phyloP scores from a whole-genome alignment of 2,113 vertebrate genomes.

The Halichoeres trimaculatus region DNA sequence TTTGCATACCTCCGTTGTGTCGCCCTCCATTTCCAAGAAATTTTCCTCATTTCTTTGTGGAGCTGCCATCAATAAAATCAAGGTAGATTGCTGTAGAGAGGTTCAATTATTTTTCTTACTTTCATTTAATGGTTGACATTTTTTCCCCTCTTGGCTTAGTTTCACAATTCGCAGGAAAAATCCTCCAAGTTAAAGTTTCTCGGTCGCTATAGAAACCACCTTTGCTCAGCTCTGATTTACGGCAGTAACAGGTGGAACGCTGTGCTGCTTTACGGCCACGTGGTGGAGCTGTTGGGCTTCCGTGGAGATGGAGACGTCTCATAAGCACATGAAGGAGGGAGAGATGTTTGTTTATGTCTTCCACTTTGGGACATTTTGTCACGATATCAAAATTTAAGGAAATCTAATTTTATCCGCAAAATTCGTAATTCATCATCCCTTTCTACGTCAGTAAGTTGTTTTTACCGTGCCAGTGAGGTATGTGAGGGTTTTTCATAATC shows the following conservation, averaged over 20 bases:
- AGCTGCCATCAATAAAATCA: slow-evolving; percentile 16
- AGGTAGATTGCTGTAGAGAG: too few relatives aligned
- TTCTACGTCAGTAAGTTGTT: too few relatives aligned
- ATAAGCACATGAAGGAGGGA: too few relatives aligned
- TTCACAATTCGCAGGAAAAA: background rate
- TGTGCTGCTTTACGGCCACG: background rate
- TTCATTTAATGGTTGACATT: too few relatives aligned
- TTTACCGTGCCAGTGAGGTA: too few relatives aligned
- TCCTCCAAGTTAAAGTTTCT: slow-evolving; percentile 26
- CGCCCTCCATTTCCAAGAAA: background rate
- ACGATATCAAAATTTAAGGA: background rate
- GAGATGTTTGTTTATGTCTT: background rate
- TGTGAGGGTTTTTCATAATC: background rate
- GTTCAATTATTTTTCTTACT: too few relatives aligned
- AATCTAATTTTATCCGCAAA: too few relatives aligned
- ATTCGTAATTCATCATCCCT: too few relatives aligned
- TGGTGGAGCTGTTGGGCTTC: slow-evolving; percentile 44
- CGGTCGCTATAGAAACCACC: slow-evolving; percentile 47
- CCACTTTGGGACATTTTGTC: background rate
- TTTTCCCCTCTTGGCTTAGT: too few relatives aligned
- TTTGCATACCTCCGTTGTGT: slow-evolving; percentile 30
- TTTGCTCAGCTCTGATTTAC: background rate
- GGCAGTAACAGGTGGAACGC: accelerated
- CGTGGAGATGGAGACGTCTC: too few relatives aligned
- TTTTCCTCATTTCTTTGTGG: slow-evolving; percentile 11